Evolutionary conservation across 2,888 invertebrate genomes (phyloP), one percentile per base, ranked within the genome.

Genomic region (Perdita meconis): DNA sequence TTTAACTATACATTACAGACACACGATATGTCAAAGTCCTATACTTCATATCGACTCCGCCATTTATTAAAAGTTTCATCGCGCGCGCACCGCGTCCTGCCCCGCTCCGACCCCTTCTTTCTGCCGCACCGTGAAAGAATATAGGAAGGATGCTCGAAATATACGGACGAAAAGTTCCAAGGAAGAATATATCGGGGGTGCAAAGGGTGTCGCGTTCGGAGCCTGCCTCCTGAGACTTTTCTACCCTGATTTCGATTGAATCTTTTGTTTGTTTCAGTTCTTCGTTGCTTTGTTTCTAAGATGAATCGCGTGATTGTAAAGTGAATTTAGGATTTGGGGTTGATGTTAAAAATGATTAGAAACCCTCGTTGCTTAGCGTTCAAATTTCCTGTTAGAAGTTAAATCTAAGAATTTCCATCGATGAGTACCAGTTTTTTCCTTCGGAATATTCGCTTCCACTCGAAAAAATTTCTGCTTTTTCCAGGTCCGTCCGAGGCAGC

Each of bases 1-100:
- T 92, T 92, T 92, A 92, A 92, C 92, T 92, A 92, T 92, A 92
- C 92, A 92, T 92, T 92, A 92, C 92, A 92, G 92, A 92, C 92
- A 92, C 91, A 90, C 92, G 92, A 92, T 92, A 92, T 92, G 92
- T 92, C 92, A 92, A 92, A 92, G 92, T 92, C 92, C 92, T 92
- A 92, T 92, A 92, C 92, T 92, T 92, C 92, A 92, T 92, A 92
- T 92, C 92, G 92, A 92, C 92, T 92, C 89, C 84, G 91, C 92
- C 92, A 92, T 92, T 92, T 92, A 92, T 92, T 92, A 92, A 92
- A 92, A 92, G 92, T 92, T 92, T 92, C 92, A 92, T 92, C 91
- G 92, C 90, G 81, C 86, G 86, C 88, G 75, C 85, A 85, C 86
- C 74, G 75, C 69, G 71, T 68, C 77, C 80, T 67, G 65, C 75